A percentile compares a stretch with the other conserved stretches of the same genome.
Conservation (phyloP, 2,113 vertebrate species). For the Oenanthe oenanthe region DNA sequence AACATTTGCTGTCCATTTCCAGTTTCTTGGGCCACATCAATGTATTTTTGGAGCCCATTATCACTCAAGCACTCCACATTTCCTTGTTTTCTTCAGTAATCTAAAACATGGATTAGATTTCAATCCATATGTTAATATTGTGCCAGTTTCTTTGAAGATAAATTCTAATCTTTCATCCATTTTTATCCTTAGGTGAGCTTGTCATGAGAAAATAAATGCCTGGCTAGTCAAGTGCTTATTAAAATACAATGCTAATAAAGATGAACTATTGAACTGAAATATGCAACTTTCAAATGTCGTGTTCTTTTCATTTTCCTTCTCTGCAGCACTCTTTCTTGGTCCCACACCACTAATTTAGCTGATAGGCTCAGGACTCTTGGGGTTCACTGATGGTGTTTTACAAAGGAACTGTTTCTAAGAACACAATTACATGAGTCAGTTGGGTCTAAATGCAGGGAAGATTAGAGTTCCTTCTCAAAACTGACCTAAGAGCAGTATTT, state of each 20-base stretch:
- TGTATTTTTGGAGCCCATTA: not conserved
- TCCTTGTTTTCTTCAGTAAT: conserved; percentile 17
- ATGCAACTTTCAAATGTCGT: not conserved
- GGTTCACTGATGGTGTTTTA: not conserved
- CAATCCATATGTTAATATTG: conserved; percentile 25
- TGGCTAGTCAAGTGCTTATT: not conserved
- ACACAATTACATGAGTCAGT: not conserved
- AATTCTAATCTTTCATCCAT: not conserved
- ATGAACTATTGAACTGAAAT: not conserved
- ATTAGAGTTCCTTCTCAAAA: not conserved
- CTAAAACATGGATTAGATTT: conserved; percentile 21
- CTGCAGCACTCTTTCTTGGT: not conserved
- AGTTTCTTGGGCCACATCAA: not conserved
- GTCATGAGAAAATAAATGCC: not conserved
- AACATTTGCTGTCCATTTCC: not conserved
- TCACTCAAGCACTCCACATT: not conserved
- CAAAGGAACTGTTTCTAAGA: not conserved
- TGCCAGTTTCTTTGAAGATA: conserved; percentile 26
- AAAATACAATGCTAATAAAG: conserved; percentile 23
- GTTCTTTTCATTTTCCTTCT: not conserved
- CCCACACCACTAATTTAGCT: not conserved
- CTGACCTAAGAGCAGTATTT: not conserved
- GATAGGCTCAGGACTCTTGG: not conserved
- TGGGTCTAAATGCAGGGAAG: not conserved
- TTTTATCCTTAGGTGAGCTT: not conserved